These are phyloP conservation scores for Shinisaurus crocodilurus DNA, from an alignment of 2,113 vertebrate species.

Conservation along the genomic window DNA sequence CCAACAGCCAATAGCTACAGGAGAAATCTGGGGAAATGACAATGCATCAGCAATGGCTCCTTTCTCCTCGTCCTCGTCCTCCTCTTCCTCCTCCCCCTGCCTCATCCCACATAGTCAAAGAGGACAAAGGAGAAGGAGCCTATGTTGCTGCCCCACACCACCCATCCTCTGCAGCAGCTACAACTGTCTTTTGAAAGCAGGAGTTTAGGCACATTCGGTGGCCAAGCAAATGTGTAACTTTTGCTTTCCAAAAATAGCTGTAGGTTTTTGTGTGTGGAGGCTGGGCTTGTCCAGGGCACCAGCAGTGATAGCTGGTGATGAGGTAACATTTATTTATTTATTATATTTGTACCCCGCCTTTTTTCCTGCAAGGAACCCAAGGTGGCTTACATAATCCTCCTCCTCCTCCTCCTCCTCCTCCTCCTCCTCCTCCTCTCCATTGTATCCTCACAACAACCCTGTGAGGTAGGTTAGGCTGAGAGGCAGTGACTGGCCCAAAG, in stretches of 20 bases:
- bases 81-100: not conserved
- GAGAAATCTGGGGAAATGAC: not conserved
- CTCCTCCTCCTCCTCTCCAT: not conserved
- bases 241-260: not conserved
- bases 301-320: not conserved
- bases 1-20: not conserved
- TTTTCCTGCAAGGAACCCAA: too few species aligned
- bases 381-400: too few species aligned
- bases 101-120: not conserved
- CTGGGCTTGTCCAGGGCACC: not conserved
- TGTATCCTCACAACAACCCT: too few species aligned
- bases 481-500: too few species aligned
- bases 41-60: not conserved
- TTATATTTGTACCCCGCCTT: too few species aligned
- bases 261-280: not conserved
- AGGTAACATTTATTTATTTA: too few species aligned
- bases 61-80: too few species aligned
- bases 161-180: not conserved
- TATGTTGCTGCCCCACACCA: not conserved
- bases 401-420: too few species aligned
- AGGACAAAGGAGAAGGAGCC: not conserved
- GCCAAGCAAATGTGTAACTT: not conserved
- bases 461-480: too few species aligned
- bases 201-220: not conserved
- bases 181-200: not conserved